These are phyloP conservation scores for Synanthedon tipuliformis DNA, from an alignment of 2,888 invertebrate species.

Conservation along the genomic window DNA sequence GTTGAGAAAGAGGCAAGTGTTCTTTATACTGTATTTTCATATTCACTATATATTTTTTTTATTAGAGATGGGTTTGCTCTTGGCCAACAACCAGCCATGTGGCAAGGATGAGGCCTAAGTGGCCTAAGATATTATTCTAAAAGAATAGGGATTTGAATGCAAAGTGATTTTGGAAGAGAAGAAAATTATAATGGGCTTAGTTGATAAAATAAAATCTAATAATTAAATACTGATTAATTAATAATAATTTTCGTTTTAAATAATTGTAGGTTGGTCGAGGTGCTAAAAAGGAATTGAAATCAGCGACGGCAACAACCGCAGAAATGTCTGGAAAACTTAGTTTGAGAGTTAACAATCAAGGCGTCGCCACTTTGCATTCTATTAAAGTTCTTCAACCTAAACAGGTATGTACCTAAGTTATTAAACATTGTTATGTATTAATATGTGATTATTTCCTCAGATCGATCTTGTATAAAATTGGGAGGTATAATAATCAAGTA, in stretches of 20 bases:
- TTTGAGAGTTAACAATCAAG: slow-evolving; percentile 81
- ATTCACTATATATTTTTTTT: too few relatives aligned
- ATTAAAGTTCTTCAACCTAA: slow-evolving; percentile 89
- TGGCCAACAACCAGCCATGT: too few relatives aligned
- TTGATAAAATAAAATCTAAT: background rate
- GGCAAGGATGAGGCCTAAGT: too few relatives aligned
- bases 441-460: too few relatives aligned
- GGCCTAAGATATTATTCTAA: too few relatives aligned
- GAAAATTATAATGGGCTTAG: background rate
- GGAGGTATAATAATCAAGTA: too few relatives aligned
- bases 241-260: background rate
- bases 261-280: slow-evolving; percentile 76
- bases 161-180: background rate
- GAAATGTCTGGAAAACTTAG: slow-evolving; percentile 87
- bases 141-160: background rate
- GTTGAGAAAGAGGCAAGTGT: slow-evolving; percentile 78
- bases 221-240: background rate
- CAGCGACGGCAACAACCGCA: slow-evolving; percentile 88
- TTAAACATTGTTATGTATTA: background rate
- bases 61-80: too few relatives aligned
- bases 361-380: slow-evolving; percentile 84
- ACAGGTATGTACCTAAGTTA: slow-evolving; percentile 78
- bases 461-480: too few relatives aligned
- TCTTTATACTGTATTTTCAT: too few relatives aligned
- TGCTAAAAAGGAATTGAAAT: slow-evolving; percentile 83